Evolutionary conservation across 2,888 invertebrate genomes (phyloP).

Genomic region (Euspilapteryx auroguttella): DNA sequence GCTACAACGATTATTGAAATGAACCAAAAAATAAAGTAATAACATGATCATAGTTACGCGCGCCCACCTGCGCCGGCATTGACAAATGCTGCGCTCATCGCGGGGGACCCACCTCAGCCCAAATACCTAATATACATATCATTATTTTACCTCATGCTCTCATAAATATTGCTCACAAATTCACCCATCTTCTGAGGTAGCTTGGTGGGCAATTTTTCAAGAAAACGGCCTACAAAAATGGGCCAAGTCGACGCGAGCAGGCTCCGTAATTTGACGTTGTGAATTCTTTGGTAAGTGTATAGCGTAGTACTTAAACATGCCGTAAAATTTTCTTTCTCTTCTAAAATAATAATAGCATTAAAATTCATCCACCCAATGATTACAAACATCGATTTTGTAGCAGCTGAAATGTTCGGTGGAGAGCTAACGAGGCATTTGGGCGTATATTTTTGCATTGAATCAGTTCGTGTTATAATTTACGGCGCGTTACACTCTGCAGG

Average conservation of each 20-base stretch:
- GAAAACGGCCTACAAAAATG: constrained; percentile 21
- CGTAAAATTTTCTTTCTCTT: no score
- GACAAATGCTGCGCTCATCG: constrained; percentile 39
- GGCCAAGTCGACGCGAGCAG: constrained; percentile 8
- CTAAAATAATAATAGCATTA: no score
- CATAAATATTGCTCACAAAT: constrained; percentile 43
- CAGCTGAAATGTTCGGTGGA: no score
- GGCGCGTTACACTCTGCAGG: not conserved
- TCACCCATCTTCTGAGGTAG: constrained; percentile 26
- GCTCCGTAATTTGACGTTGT: not conserved
- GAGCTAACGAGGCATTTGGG: no score
- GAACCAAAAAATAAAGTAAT: constrained; percentile 40
- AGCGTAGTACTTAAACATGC: no score
- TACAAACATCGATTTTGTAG: no score
- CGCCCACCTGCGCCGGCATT: constrained; percentile 45
- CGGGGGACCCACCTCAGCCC: constrained; percentile 25
- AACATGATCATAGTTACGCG: constrained; percentile 24
- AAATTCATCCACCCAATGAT: no score
- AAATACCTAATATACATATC: constrained; percentile 55
- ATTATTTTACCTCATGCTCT: constrained; percentile 39
- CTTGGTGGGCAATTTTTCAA: constrained; percentile 35
- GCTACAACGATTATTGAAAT: constrained; percentile 26
- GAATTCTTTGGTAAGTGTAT: no score
- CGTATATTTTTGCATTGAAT: not conserved
- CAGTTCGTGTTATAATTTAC: not conserved